Conservation (phyloP, 2,113 vertebrate species). For the Jacana jacana region DNA sequence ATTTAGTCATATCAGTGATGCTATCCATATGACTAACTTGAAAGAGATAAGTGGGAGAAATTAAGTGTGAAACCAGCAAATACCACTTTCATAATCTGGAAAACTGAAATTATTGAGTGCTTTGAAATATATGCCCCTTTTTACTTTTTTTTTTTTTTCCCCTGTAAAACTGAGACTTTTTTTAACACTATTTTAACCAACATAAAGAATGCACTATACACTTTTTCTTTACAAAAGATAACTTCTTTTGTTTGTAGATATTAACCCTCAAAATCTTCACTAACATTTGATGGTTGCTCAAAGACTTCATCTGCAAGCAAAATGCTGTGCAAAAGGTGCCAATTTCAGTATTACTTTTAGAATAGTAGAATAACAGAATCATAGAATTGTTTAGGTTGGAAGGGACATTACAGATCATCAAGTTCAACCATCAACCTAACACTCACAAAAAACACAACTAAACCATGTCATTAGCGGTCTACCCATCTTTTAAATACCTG, state of each 20-base stretch:
- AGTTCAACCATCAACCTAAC: too few relatives aligned
- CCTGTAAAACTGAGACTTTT: not conserved
- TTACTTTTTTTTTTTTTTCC: not conserved
- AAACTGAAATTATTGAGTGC: not conserved
- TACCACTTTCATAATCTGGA: not conserved
- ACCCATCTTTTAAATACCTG: too few relatives aligned
- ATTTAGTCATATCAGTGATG: not conserved
- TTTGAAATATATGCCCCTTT: not conserved
- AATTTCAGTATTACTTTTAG: not conserved
- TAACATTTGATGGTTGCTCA: not conserved
- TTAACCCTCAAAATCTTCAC: not conserved
- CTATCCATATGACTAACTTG: not conserved
- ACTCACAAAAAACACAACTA: too few relatives aligned
- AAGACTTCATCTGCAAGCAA: not conserved
- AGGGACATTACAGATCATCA: too few relatives aligned
- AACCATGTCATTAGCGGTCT: too few relatives aligned
- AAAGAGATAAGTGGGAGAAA: not conserved
- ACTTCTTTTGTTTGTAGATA: not conserved
- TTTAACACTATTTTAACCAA: not conserved
- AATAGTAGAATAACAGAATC: too few relatives aligned
- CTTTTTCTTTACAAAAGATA: not conserved
- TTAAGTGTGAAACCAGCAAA: not conserved
- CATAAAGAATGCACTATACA: not conserved
- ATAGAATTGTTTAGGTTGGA: too few relatives aligned
- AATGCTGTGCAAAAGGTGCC: not conserved